A percentile compares a stretch with the other conserved stretches of the same genome.
Evolutionary conservation across 2,797 vertebrate genomes (phyloP).

Genomic region (Molothrus ater): DNA sequence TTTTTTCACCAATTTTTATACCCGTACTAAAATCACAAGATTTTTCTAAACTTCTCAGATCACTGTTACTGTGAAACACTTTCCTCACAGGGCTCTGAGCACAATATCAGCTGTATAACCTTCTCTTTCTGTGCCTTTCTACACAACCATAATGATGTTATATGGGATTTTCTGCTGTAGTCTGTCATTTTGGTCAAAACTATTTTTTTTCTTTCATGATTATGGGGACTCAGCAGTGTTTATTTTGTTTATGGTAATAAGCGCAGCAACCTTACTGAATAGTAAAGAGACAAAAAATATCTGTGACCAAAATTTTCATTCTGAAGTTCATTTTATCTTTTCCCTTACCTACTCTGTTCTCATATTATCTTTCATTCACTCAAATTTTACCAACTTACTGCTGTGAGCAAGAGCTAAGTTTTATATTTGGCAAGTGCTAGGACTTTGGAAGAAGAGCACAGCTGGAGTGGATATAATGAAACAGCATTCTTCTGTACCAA

Average conservation of each 20-base stretch:
- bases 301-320: not conserved
- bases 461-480: slow-evolving; percentile 60
- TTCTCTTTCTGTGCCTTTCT: not conserved
- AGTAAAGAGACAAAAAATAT: not conserved
- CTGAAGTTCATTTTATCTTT: not conserved
- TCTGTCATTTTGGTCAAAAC: not conserved
- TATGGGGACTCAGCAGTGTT: not conserved
- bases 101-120: not conserved
- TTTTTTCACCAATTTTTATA: not conserved
- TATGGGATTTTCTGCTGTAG: not conserved
- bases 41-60: not conserved
- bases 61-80: not conserved
- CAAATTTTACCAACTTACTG: not conserved
- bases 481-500: slow-evolving; percentile 18
- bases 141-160: not conserved
- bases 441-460: slow-evolving; percentile 51
- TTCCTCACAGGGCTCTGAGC: not conserved
- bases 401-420: not conserved
- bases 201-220: not conserved
- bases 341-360: not conserved
- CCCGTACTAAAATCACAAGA: not conserved
- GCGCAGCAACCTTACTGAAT: not conserved
- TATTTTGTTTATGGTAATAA: not conserved
- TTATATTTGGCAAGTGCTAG: slow-evolving; percentile 29
- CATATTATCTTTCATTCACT: not conserved